Evolutionary conservation across 2,888 invertebrate species (phyloP).

Genomic region (Anthophora plumipes): DNA sequence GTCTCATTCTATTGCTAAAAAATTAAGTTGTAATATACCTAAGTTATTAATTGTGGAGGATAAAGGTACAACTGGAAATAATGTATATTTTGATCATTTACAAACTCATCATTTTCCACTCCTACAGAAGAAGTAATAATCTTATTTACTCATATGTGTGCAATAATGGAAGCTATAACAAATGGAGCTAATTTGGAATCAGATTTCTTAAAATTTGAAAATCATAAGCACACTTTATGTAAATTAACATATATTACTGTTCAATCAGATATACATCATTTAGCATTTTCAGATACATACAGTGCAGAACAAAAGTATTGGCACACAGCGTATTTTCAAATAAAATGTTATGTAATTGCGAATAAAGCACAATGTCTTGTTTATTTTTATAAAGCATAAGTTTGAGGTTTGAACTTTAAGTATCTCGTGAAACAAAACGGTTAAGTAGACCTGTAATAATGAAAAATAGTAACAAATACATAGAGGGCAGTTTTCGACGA

Average conservation of each 20-base stretch:
- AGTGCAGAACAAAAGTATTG: too few species aligned
- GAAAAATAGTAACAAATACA: too few species aligned
- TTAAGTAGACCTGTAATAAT: too few species aligned
- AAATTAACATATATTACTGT: constrained; percentile 11
- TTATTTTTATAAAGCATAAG: too few species aligned
- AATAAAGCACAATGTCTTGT: too few species aligned
- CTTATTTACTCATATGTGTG: neutral
- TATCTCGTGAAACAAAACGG: too few species aligned
- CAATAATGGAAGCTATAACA: constrained; percentile 1
- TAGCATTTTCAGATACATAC: neutral
- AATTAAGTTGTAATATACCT: neutral
- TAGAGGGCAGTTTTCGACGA: too few species aligned
- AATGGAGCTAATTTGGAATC: constrained; percentile 1
- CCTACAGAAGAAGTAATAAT: neutral
- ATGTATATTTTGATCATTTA: too few species aligned
- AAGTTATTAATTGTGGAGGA: constrained; percentile 4
- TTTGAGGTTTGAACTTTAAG: too few species aligned
- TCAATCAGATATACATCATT: constrained; percentile 2
- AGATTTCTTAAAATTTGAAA: neutral
- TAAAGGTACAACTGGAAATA: neutral
- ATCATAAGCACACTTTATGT: constrained; percentile 15
- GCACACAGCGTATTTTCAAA: too few species aligned
- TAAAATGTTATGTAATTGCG: too few species aligned
- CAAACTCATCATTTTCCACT: too few species aligned
- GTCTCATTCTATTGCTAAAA: constrained; percentile 5